These are phyloP conservation scores for Drosophila pandora DNA, from an alignment of 1,140 invertebrate genomes.

Conservation along the genomic window DNA sequence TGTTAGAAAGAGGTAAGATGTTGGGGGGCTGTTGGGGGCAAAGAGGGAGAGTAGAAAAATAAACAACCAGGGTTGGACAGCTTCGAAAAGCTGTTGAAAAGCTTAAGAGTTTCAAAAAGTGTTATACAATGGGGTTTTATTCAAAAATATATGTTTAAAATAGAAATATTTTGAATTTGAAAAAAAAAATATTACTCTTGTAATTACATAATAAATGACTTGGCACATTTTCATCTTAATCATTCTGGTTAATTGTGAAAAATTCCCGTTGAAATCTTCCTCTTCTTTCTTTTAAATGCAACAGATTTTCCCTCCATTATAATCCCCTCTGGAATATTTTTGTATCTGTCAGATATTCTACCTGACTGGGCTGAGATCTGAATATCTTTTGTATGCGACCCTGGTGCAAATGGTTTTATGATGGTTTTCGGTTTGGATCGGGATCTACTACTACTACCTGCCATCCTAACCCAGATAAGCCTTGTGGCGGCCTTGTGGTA, in stretches of 20 bases:
- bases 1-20: conserved; percentile 1
- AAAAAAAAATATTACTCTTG: background rate
- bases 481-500: background rate
- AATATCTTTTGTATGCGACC: background rate
- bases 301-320: background rate
- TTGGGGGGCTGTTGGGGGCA: background rate
- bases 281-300: background rate
- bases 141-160: background rate
- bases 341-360: background rate
- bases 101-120: background rate
- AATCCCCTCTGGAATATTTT: background rate
- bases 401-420: conserved; percentile 30
- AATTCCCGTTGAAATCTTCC: background rate
- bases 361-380: background rate
- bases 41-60: conserved; percentile 2
- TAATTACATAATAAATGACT: background rate
- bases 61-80: conserved; percentile 13
- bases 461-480: conserved; percentile 31
- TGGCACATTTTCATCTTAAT: background rate
- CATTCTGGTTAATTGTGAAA: background rate
- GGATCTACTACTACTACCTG: conserved; percentile 13
- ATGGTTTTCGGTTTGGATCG: conserved; percentile 1
- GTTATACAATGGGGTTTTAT: too few relatives aligned
- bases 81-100: background rate
- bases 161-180: background rate